These are phyloP conservation scores for Chrysolina haemoptera DNA, from an alignment of 2,888 invertebrate species.

Conservation along the genomic window DNA sequence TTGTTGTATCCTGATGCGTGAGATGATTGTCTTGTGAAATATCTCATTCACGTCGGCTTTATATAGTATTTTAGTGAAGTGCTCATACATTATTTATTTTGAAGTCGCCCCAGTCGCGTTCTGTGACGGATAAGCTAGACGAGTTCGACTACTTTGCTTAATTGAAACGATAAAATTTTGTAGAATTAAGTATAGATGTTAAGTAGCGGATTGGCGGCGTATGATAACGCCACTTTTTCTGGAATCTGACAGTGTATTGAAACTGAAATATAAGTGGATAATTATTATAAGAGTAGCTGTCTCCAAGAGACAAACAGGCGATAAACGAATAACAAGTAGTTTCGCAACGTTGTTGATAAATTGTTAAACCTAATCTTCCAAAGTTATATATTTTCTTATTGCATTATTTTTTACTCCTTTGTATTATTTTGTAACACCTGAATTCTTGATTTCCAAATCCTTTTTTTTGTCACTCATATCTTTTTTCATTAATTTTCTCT, in stretches of 20 bases:
- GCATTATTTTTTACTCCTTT: no score
- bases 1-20: not conserved
- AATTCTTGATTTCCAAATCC: no score
- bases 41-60: slow-evolving; percentile 9
- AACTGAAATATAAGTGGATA: no score
- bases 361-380: no score
- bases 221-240: not conserved
- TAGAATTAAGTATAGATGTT: not conserved
- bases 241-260: not conserved
- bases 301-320: no score
- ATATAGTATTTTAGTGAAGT: not conserved
- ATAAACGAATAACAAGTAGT: no score
- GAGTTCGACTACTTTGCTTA: slow-evolving; percentile 5
- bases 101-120: not conserved
- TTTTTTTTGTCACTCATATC: no score
- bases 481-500: no score
- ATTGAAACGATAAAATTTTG: slow-evolving; percentile 1
- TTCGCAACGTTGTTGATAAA: no score
- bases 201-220: not conserved
- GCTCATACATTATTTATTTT: slow-evolving; percentile 5
- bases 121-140: not conserved
- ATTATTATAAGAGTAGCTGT: no score
- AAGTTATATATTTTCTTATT: no score
- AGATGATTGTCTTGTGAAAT: not conserved
- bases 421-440: no score